phyloP scores from a whole-genome alignment of 2,797 vertebrate genomes.

The Pampus argenteus region DNA sequence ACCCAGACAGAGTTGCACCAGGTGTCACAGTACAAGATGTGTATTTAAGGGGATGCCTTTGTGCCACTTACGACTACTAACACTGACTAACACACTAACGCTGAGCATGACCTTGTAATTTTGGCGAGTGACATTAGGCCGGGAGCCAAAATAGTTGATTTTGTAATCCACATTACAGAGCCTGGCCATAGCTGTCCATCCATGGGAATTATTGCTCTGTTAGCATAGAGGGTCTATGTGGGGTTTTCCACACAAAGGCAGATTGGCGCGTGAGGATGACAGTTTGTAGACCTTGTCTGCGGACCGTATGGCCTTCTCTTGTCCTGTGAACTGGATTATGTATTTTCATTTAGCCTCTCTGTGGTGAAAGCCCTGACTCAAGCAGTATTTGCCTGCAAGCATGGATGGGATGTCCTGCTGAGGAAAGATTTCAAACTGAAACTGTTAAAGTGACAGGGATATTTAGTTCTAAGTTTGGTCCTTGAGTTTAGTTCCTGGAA shows the following conservation, averaged over 20 bases:
- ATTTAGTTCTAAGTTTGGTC: too few relatives aligned
- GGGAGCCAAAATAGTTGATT: conserved; percentile 33
- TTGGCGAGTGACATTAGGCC: conserved; percentile 38
- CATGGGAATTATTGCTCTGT: neutral
- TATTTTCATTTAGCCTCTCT: conserved; percentile 56
- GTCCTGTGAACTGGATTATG: conserved; percentile 66
- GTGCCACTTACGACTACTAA: conserved; percentile 44
- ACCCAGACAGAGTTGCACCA: conserved; percentile 40
- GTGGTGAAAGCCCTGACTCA: conserved; percentile 13
- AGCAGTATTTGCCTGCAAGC: neutral
- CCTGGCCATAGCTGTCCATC: conserved; percentile 50
- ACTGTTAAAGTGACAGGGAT: too few relatives aligned
- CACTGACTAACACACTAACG: too few relatives aligned
- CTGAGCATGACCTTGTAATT: conserved; percentile 47
- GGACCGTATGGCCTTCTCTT: conserved; percentile 14
- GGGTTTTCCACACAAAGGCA: conserved; percentile 43
- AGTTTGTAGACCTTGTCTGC: conserved; percentile 37
- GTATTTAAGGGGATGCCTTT: conserved; percentile 40
- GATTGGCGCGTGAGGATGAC: conserved; percentile 54
- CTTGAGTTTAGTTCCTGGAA: too few relatives aligned
- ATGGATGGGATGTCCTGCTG: neutral
- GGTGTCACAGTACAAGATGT: conserved; percentile 35
- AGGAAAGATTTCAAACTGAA: neutral
- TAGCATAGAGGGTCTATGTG: conserved; percentile 30
- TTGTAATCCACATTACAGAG: conserved; percentile 63